phyloP scores from a whole-genome alignment of 2,888 invertebrate genomes.

The Neuroscelio doddi region DNA sequence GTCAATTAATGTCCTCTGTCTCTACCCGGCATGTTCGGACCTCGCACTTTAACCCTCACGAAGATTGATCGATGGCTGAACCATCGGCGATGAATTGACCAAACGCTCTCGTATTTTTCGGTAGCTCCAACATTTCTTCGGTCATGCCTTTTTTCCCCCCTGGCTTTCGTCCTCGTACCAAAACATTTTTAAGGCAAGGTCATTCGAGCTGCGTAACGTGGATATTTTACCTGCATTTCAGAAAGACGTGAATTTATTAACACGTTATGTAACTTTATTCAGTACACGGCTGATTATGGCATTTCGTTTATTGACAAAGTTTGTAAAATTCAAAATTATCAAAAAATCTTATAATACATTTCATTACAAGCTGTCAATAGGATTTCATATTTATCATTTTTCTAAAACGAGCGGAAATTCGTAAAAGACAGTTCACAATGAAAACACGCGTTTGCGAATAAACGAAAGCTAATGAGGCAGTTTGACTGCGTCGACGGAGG shows the following conservation, averaged over 20 bases:
- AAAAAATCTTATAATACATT: too few relatives aligned
- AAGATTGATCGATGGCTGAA: constrained; percentile 67
- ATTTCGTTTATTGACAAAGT: background rate
- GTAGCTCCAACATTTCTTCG: constrained; percentile 31
- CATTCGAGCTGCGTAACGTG: too few relatives aligned
- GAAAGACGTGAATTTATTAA: too few relatives aligned
- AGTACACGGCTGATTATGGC: too few relatives aligned
- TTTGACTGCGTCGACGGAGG: constrained; percentile 64
- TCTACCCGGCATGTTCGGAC: constrained; percentile 40
- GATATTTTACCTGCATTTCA: too few relatives aligned
- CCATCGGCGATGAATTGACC: constrained; percentile 63
- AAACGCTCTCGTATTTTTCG: constrained; percentile 58
- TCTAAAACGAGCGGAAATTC: constrained; percentile 9
- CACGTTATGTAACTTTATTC: too few relatives aligned
- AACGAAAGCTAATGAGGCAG: constrained; percentile 70
- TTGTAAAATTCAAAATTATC: too few relatives aligned
- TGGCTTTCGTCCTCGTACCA: constrained; percentile 8
- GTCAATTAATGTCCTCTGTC: constrained; percentile 70
- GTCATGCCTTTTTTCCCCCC: constrained; percentile 19
- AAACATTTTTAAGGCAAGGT: background rate
- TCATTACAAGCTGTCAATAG: too few relatives aligned
- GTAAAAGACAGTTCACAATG: constrained; percentile 33
- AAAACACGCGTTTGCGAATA: constrained; percentile 61
- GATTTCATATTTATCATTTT: background rate
- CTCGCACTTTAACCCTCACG: constrained; percentile 41